Evolutionary conservation across 2,113 vertebrate genomes (phyloP), one percentile per base, ranked within the genome.

Genomic region (Bambusicola thoracicus): DNA sequence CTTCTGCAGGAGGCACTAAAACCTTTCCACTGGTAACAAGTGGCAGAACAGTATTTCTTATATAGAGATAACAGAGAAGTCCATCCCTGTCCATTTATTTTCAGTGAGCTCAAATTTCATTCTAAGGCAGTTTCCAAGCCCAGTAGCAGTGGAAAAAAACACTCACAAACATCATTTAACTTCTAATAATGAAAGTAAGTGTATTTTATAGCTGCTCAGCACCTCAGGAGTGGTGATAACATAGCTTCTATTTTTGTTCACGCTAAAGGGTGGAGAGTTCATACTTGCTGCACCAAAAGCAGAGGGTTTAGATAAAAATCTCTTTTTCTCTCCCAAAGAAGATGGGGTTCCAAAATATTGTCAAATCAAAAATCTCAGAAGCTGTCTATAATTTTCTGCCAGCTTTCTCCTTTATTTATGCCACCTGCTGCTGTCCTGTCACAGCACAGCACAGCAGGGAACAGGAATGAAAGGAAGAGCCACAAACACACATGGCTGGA

Each of bases 391-490:
- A n/a, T 38, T 87, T 89, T 77, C 55, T 93, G 75, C 44, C 68
- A 92, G 41, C 20, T 63, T 95, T 67, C 55, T 72, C 72, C 78
- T 82, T 93, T 89, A 46, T 92, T 92, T 74, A 20, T 89, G 72
- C 41, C 61, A 67, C 89, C 85, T 87, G 72, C 89, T 91, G 91
- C 93, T 91, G 68, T 59, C 59, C 96, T 95, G 94, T 92, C 92
- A 95, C 16, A 91, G 81, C 68, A 79, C 41, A 91, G 91, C 92
- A 93, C 94, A 95, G 96, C 91, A 79, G 95, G 96, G 70, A 84
- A 81, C 72, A 73, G 3, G 16, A 97, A 93, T 89, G 85, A 96
- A 98, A 95, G 79, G 95, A 93, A 96, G 79, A 94, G 94, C 94
- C 77, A 78, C 94, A 97, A 95, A 96, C 90, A 88, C 0, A 89